These are phyloP conservation scores for Falcaria lacertinaria DNA, from an alignment of 2,888 invertebrate species.

Conservation along the genomic window DNA sequence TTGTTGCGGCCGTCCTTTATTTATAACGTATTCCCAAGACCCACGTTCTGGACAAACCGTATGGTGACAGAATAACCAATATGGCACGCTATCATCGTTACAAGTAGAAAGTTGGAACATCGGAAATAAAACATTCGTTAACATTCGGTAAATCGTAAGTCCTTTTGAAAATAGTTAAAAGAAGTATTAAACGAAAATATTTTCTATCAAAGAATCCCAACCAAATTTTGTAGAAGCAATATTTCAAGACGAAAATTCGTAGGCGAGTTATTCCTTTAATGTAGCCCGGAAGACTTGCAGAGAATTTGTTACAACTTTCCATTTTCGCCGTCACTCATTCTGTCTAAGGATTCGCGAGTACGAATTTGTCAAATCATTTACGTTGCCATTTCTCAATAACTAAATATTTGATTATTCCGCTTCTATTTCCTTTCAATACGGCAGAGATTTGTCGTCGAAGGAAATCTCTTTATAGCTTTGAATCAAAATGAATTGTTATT, in stretches of 20 bases:
- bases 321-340: constrained; percentile 33
- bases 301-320: constrained; percentile 38
- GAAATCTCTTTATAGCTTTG: constrained; percentile 3
- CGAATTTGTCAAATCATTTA: constrained; percentile 30
- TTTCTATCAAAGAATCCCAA: constrained; percentile 36
- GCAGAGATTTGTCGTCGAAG: constrained; percentile 8
- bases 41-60: neutral
- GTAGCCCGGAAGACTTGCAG: constrained; percentile 23
- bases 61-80: neutral
- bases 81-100: neutral
- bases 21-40: neutral
- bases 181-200: neutral
- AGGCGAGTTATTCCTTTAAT: constrained; percentile 42
- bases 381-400: constrained; percentile 14
- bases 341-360: constrained; percentile 24
- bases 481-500: too few species aligned
- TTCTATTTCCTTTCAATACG: constrained; percentile 6
- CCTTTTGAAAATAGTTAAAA: neutral
- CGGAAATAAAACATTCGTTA: neutral
- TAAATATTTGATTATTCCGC: constrained; percentile 10
- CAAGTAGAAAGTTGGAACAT: neutral
- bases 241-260: constrained; percentile 38
- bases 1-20: neutral
- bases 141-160: neutral
- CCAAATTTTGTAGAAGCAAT: constrained; percentile 35